Evolutionary conservation across 2,797 vertebrate genomes (phyloP), one percentile per base, ranked within the genome.

Genomic region (Sebastes nivosus): DNA sequence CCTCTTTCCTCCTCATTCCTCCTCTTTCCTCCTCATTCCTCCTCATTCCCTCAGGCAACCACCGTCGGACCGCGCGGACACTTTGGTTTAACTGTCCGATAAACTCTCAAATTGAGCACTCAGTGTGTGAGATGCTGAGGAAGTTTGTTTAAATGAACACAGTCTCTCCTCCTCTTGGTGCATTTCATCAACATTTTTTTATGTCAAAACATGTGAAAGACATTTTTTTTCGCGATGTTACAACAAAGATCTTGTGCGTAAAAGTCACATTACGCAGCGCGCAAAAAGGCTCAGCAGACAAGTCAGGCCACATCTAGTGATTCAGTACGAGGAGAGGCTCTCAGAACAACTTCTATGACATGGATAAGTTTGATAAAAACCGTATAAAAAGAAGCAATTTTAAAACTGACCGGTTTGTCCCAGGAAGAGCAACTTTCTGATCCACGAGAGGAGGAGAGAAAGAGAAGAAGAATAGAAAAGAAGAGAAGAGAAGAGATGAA

Each of bases 11-110:
- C 68, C 70, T 24, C 82, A 82, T 82, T 80, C 83, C 83, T 79
- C 34, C 50, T 58, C 22, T 24, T 24, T 24, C 83, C 82, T 57
- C 68, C 70, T 24, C 82, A 82, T 82, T 80, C 83, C 83, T 79
- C 34, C 50, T 58, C 73, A 59, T 68, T 82, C 81, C 72, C 87
- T 85, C 77, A 13, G 84, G 78, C 82, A 88, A 87, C 79, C 74
- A 46, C 7, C 29, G 54, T 58, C n/a, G 54, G 36, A 65, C 12
- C 32, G 69, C 32, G 13, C 36, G 36, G 22, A 60, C 6, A 63
- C 25, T 66, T 16, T 38, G 69, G 9, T 55, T 67, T 18, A 24
- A 70, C 75, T 8, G 36, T 77, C 55, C 69, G 32, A 67, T 12
- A 59, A 68, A 66, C 32, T 29, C 25, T 12, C 50, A 52, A 30